Evolutionary conservation across 2,797 vertebrate genomes (phyloP).

Genomic region (Pseudopleuronectes americanus): DNA sequence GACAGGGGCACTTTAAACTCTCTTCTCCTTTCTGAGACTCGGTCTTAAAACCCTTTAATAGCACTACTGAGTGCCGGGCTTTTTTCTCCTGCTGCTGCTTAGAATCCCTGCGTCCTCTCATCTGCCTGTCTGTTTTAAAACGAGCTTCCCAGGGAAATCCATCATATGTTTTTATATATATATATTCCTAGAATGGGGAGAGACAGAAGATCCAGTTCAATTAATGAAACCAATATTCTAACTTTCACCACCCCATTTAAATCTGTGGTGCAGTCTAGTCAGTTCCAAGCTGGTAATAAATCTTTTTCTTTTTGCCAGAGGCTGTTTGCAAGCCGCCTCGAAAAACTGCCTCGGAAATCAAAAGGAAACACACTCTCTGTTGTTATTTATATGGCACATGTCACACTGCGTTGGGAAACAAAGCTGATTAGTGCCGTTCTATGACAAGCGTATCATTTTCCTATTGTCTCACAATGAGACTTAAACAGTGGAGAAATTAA

Average conservation of each 20-base stretch:
- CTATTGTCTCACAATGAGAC: slow-evolving; percentile 24
- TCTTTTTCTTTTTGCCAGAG: slow-evolving; percentile 37
- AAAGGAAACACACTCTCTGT: slow-evolving; percentile 45
- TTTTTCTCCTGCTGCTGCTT: slow-evolving; percentile 60
- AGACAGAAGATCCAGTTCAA: slow-evolving; percentile 46
- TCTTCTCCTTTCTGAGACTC: slow-evolving; percentile 55
- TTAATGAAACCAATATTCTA: slow-evolving; percentile 59
- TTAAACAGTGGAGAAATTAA: slow-evolving; percentile 4
- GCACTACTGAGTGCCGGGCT: slow-evolving; percentile 64
- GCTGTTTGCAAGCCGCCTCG: slow-evolving; percentile 38
- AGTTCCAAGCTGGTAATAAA: slow-evolving; percentile 43
- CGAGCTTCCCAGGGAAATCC: slow-evolving; percentile 63
- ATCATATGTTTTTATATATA: slow-evolving; percentile 24
- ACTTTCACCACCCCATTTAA: slow-evolving; percentile 25
- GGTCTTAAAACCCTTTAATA: slow-evolving; percentile 74
- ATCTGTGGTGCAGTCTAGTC: slow-evolving; percentile 12
- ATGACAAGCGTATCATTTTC: slow-evolving; percentile 22
- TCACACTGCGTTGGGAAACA: slow-evolving; percentile 43
- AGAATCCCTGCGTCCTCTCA: slow-evolving; percentile 64
- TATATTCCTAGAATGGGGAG: slow-evolving; percentile 31
- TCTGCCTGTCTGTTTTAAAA: slow-evolving; percentile 72
- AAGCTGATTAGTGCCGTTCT: slow-evolving; percentile 41
- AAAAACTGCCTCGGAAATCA: slow-evolving; percentile 53
- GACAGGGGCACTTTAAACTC: slow-evolving; percentile 66
- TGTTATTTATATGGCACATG: slow-evolving; percentile 62